Base-by-base conservation (phyloP, 23 tunicate genomes). In the Trididemnum miniatum region DNA sequence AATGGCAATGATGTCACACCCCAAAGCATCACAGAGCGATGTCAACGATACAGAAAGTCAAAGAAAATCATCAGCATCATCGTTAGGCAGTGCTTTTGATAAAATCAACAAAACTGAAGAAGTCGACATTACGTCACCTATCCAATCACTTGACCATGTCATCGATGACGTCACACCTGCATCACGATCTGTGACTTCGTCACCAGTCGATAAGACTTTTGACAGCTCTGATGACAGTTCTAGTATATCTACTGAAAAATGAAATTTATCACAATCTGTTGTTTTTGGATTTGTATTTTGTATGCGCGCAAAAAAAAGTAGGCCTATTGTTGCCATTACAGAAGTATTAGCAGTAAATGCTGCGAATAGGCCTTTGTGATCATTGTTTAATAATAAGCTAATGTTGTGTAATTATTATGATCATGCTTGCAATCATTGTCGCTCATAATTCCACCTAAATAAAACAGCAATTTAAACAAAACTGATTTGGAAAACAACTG, bases 361-460 rank as follows among this genome's bases (percentile, higher is more conserved):
- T n/a, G n/a, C n/a, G n/a, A n/a, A n/a, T n/a, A n/a, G n/a, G n/a
- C n/a, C n/a, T n/a, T n/a, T n/a, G n/a, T n/a, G n/a, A n/a, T n/a
- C n/a, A n/a, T n/a, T n/a, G n/a, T n/a, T n/a, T n/a, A n/a, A n/a
- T n/a, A n/a, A n/a, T n/a, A n/a, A n/a, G n/a, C n/a, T n/a, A n/a
- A n/a, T n/a, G n/a, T n/a, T n/a, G n/a, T n/a, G n/a, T n/a, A n/a
- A n/a, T n/a, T n/a, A n/a, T n/a, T n/a, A n/a, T n/a, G 54, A 3
- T 67, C 75, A 67, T 67, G 75, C 75, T 12, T 67, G 75, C 38
- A 24, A 4, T 67, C 75, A 31, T 67, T 31, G 7, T 32, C 75
- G 75, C 38, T 67, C 75, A 67, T 67, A 67, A 67, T 67, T 67
- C 75, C 75, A 4, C 25, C 67, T 62, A 62, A 62, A 12, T 12